phyloP scores from a whole-genome alignment of 92 coral and sea anemone species.

The Heteractis magnifica region DNA sequence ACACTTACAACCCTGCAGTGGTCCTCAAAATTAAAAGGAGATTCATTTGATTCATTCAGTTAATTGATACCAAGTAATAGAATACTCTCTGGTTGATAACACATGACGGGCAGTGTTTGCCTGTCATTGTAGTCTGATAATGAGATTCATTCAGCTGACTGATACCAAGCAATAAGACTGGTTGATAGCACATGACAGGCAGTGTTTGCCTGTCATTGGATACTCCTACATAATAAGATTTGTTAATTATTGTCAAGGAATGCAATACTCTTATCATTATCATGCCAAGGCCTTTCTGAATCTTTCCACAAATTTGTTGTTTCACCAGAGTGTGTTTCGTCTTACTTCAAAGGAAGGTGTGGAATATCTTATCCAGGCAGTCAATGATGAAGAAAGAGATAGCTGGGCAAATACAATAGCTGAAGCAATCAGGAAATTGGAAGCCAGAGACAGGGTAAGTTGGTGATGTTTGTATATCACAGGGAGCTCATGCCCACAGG shows the following conservation, averaged over 20 bases:
- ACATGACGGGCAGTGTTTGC: background rate
- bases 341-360: slow-evolving; percentile 79
- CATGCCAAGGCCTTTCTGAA: background rate
- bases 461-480: background rate
- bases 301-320: background rate
- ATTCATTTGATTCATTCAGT: too few species aligned
- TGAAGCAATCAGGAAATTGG: slow-evolving; percentile 80
- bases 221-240: too few species aligned
- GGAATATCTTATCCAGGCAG: slow-evolving; percentile 90
- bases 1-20: too few species aligned
- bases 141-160: background rate
- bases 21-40: too few species aligned
- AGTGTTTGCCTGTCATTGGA: too few species aligned
- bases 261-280: background rate
- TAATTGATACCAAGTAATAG: too few species aligned
- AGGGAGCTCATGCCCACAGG: background rate
- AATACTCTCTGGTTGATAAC: background rate
- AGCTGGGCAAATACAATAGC: slow-evolving; percentile 91
- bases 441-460: slow-evolving; percentile 72
- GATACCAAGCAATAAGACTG: too few species aligned
- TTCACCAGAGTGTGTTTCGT: slow-evolving; percentile 82
- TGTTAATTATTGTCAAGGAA: too few species aligned
- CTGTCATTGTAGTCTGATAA: background rate
- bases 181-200: too few species aligned
- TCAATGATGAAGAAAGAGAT: slow-evolving; percentile 78